A percentile compares a stretch with the other conserved stretches of the same genome.
phyloP scores from a whole-genome alignment of 2,113 vertebrate species.

The Prietella phreatophila region DNA sequence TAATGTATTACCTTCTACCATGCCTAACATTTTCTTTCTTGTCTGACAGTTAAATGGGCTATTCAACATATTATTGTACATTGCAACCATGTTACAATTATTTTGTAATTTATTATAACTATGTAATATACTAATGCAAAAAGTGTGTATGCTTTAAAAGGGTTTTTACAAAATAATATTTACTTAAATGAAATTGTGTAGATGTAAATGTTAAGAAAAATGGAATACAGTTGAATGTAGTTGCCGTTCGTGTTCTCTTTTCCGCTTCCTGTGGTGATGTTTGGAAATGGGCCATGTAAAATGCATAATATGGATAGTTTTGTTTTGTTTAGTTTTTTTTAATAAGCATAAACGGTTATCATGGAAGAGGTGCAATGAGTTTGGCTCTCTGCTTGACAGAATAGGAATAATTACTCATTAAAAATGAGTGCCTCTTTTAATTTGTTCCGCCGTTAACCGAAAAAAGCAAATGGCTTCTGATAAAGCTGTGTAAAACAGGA shows the following conservation, averaged over 20 bases:
- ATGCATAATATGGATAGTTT: background rate
- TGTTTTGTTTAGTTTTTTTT: background rate
- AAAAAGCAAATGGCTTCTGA: conserved; percentile 56
- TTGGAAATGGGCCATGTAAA: background rate
- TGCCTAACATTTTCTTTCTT: background rate
- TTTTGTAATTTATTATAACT: too few species aligned
- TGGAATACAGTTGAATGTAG: background rate
- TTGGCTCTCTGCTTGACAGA: conserved; percentile 68
- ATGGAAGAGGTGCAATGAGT: conserved; percentile 41
- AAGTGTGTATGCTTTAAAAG: background rate
- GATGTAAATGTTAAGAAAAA: background rate
- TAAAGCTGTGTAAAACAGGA: conserved; percentile 50
- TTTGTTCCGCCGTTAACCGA: conserved; percentile 63
- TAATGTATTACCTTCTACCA: background rate
- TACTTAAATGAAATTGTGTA: background rate
- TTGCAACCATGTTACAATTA: background rate
- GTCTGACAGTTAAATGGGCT: background rate
- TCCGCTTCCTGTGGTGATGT: background rate
- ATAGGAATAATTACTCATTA: conserved; percentile 75
- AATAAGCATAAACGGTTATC: conserved; percentile 11
- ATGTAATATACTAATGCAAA: background rate
- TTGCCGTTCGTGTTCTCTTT: background rate
- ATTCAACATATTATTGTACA: background rate
- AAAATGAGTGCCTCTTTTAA: conserved; percentile 64
- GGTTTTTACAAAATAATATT: background rate